Evolutionary conservation across 2,797 vertebrate genomes (phyloP).

Genomic region (Micromesistius poutassou): DNA sequence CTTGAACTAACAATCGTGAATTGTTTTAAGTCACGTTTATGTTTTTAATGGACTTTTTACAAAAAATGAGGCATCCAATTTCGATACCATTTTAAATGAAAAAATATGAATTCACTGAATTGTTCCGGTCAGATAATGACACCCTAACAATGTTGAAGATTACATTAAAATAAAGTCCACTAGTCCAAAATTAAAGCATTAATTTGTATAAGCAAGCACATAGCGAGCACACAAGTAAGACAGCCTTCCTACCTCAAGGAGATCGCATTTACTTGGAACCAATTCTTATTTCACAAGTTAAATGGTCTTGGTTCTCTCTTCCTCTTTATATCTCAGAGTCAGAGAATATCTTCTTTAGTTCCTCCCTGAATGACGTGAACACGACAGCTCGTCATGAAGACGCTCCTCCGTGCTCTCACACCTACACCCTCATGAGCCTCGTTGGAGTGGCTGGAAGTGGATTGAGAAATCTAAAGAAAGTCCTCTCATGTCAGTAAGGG

Average conservation of each 20-base stretch:
- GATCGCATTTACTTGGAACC: neutral
- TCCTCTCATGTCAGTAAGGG: neutral
- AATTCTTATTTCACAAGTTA: neutral
- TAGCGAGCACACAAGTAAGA: too few relatives aligned
- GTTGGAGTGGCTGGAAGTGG: neutral
- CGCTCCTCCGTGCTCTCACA: neutral
- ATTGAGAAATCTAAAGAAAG: neutral
- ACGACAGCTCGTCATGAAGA: neutral
- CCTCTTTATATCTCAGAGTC: neutral
- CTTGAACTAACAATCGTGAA: neutral
- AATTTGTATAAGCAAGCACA: neutral
- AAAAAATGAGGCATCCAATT: neutral
- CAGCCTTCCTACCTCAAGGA: neutral
- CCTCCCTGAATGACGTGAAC: neutral
- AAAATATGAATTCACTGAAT: neutral
- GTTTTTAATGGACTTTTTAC: neutral
- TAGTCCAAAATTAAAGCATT: neutral
- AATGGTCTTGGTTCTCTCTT: neutral
- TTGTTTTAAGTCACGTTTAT: neutral
- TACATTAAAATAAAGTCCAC: neutral
- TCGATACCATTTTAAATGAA: neutral
- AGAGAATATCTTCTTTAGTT: neutral
- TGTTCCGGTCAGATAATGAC: neutral
- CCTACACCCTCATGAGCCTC: neutral
- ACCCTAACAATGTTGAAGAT: neutral